These are phyloP conservation scores for Coelopa pilipes DNA, from an alignment of 2,888 invertebrate species.

Conservation along the genomic window DNA sequence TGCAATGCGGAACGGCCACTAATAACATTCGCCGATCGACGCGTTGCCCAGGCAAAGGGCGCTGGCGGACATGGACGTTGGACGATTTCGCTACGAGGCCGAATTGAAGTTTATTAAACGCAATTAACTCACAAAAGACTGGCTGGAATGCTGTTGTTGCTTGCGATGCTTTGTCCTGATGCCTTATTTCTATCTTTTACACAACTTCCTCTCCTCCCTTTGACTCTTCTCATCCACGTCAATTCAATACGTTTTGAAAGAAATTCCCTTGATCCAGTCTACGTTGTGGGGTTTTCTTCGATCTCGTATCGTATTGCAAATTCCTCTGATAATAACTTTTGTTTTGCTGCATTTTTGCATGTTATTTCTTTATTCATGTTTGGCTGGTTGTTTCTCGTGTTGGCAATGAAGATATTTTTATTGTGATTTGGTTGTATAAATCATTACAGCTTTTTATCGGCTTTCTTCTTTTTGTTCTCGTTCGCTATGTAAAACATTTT, in stretches of 20 bases:
- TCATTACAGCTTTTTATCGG: neutral
- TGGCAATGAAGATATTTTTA: neutral
- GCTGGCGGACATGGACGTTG: too few species aligned
- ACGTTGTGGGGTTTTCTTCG: neutral
- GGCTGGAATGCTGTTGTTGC: neutral
- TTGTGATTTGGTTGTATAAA: neutral
- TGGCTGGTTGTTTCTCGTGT: neutral
- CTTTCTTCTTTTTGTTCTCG: neutral
- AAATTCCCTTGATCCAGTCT: too few species aligned
- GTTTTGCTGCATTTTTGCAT: neutral
- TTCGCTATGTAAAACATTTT: slow-evolving; percentile 2
- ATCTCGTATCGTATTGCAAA: slow-evolving; percentile 17
- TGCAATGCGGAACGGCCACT: too few species aligned
- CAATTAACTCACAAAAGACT: slow-evolving; percentile 9
- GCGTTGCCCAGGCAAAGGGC: too few species aligned
- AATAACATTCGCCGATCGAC: too few species aligned
- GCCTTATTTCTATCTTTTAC: too few species aligned
- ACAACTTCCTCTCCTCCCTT: neutral
- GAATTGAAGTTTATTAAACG: slow-evolving; percentile 24
- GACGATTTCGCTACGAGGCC: neutral
- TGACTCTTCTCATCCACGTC: neutral
- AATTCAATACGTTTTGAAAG: neutral
- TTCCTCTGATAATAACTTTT: slow-evolving; percentile 13
- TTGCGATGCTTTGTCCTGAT: neutral
- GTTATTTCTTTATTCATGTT: neutral